A percentile compares a stretch with the other conserved stretches of the same genome.
Evolutionary conservation across 2,888 invertebrate genomes (phyloP).

Genomic region (Carabus problematicus): DNA sequence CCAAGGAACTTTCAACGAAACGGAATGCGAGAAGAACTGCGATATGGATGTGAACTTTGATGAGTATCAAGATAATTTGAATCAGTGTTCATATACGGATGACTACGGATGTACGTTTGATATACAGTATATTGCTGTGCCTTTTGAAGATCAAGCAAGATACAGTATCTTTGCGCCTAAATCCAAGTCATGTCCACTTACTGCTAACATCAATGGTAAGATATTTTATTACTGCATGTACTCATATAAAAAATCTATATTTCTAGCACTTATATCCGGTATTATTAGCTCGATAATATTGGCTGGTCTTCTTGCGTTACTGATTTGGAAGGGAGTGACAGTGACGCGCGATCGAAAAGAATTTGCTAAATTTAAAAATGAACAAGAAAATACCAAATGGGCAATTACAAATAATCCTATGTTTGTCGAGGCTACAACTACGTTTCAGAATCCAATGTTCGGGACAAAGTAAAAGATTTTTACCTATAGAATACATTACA

Average conservation of each 20-base stretch:
- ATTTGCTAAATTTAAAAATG: slow-evolving; percentile 76
- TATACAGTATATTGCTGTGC: too few species aligned
- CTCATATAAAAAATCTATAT: slow-evolving; percentile 12
- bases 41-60: too few species aligned
- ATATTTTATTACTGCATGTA: too few species aligned
- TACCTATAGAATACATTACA: not conserved
- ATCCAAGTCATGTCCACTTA: slow-evolving; percentile 1
- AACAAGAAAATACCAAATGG: slow-evolving; percentile 73
- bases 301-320: slow-evolving; percentile 72
- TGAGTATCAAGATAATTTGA: too few species aligned
- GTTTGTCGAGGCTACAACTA: slow-evolving; percentile 80
- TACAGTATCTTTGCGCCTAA: not conserved
- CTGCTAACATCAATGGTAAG: slow-evolving; percentile 19
- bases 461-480: not conserved
- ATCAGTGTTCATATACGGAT: too few species aligned
- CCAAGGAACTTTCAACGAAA: slow-evolving; percentile 53
- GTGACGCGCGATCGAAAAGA: slow-evolving; percentile 77
- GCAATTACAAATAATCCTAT: slow-evolving; percentile 81
- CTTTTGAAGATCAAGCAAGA: too few species aligned
- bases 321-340: slow-evolving; percentile 79
- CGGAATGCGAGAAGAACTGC: slow-evolving; percentile 49
- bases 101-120: too few species aligned
- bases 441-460: slow-evolving; percentile 73
- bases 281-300: slow-evolving; percentile 74
- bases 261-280: slow-evolving; percentile 71